phyloP scores from a whole-genome alignment of 2,888 invertebrate genomes.

The Tanytarsus gracilentus region DNA sequence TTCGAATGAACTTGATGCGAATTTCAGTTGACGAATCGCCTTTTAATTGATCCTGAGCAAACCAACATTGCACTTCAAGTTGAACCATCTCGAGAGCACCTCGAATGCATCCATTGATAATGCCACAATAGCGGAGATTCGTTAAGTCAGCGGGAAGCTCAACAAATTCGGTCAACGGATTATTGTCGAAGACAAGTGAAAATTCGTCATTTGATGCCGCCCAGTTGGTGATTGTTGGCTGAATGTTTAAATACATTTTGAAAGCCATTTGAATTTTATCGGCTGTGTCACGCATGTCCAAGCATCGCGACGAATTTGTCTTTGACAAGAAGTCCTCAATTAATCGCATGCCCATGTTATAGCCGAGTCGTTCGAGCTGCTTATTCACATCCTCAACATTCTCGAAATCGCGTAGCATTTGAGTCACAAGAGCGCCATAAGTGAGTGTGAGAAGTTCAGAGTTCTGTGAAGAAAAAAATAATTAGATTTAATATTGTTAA shows the following conservation, averaged over 20 bases:
- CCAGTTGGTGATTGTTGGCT: conserved; percentile 91
- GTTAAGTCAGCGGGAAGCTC: conserved; percentile 81
- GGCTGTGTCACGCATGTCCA: conserved; percentile 94
- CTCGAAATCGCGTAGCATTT: conserved; percentile 93
- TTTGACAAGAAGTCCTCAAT: conserved; percentile 97
- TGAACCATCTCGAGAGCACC: conserved; percentile 99
- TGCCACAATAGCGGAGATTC: conserved; percentile 80
- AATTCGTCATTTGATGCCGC: conserved; percentile 92
- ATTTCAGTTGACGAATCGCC: conserved; percentile 92
- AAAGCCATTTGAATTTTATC: conserved; percentile 77
- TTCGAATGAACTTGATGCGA: conserved; percentile 85
- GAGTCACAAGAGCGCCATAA: conserved; percentile 94
- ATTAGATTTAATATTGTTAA: neutral
- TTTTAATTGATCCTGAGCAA: conserved; percentile 88
- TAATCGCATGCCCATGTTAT: conserved; percentile 94
- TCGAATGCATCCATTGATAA: conserved; percentile 82
- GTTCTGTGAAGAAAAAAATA: conserved; percentile 55
- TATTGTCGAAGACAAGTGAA: conserved; percentile 87
- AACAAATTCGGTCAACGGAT: conserved; percentile 94
- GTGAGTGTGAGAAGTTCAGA: conserved; percentile 94
- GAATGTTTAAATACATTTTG: conserved; percentile 80
- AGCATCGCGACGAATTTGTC: conserved; percentile 78
- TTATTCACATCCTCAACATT: conserved; percentile 97
- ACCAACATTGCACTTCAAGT: conserved; percentile 89
- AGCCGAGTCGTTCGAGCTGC: conserved; percentile 89